A percentile compares a stretch with the other conserved stretches of the same genome.
phyloP scores from a whole-genome alignment of 2,797 vertebrate genomes.

The Anabas testudineus region DNA sequence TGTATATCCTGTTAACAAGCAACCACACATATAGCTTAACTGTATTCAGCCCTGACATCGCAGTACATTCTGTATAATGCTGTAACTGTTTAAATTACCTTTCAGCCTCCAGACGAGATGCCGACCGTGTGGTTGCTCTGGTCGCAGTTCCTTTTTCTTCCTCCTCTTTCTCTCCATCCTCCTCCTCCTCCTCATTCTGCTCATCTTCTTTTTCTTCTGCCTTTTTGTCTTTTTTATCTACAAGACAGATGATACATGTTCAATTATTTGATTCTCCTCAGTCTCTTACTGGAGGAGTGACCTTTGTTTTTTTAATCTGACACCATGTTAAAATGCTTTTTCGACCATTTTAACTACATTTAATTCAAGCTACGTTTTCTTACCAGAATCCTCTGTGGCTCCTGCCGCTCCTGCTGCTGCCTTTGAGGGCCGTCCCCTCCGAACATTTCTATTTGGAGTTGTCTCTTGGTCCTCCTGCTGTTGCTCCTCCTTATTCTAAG shows the following conservation, averaged over 20 bases:
- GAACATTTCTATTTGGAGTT: conserved; percentile 63
- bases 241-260: background rate
- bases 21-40: background rate
- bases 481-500: conserved; percentile 63
- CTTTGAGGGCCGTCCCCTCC: conserved; percentile 81
- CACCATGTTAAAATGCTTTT: background rate
- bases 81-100: conserved; percentile 79
- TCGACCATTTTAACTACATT: background rate
- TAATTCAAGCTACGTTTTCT: background rate
- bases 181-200: conserved; percentile 81
- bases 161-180: conserved; percentile 82
- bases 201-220: conserved; percentile 75
- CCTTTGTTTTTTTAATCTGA: background rate
- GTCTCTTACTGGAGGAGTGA: background rate
- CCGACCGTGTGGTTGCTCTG: conserved; percentile 90
- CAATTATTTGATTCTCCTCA: background rate
- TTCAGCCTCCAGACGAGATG: conserved; percentile 91
- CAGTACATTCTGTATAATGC: background rate
- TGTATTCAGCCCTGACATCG: background rate
- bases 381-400: conserved; percentile 70
- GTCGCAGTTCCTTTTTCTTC: conserved; percentile 76
- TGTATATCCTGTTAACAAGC: background rate
- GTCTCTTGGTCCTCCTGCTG: conserved; percentile 66
- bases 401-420: conserved; percentile 7
- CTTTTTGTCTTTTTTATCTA: conserved; percentile 74